Evolutionary conservation across 2,113 vertebrate species (phyloP), one percentile per base, ranked within the genome.

Genomic region (Lasiurus borealis): DNA sequence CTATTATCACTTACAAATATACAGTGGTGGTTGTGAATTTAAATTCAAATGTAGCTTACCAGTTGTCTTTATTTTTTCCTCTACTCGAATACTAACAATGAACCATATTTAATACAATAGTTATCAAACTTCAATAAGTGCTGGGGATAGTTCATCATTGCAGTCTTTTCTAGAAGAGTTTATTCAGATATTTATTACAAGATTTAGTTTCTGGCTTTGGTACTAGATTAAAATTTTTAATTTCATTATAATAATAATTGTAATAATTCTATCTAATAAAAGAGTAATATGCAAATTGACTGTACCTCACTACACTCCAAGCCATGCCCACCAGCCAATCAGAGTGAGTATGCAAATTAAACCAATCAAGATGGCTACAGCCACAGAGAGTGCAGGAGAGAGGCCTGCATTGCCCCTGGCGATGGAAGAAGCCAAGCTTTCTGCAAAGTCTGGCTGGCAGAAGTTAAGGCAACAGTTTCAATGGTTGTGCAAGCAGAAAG

Each of bases 171-270:
- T n/a, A 78, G 66, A 77, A 88, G 1, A 73, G 19, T 86, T 87
- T 90, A 69, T 84, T 16, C 19, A 44, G 29, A 59, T 25, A 96
- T 93, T 69, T 83, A 6, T 64, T 80, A 64, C 1, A 36, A 80
- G 31, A 93, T 48, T 72, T 85, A 64, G 11, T 68, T 88, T 88
- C 52, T 64, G 13, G 21, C 46, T 52, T 66, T 81, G 40, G 11
- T 21, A 76, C 23, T 34, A 71, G 12, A 86, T 91, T 94, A 86
- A 95, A 89, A n/a, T 54, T 50, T 64, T 2, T 34, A 91, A 84
- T 88, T 86, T 92, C 40, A 31, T 69, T 75, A 2, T 80, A 71
- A 77, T 71, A 54, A 71, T 25, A 75, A 57, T 59, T 57, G 59
- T 88, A 88, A 89, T 40, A 54, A 57, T 57, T 18, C 40, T 40